Conservation (phyloP, 1,140 invertebrate species). For the Drosophila micromelanica region DNA sequence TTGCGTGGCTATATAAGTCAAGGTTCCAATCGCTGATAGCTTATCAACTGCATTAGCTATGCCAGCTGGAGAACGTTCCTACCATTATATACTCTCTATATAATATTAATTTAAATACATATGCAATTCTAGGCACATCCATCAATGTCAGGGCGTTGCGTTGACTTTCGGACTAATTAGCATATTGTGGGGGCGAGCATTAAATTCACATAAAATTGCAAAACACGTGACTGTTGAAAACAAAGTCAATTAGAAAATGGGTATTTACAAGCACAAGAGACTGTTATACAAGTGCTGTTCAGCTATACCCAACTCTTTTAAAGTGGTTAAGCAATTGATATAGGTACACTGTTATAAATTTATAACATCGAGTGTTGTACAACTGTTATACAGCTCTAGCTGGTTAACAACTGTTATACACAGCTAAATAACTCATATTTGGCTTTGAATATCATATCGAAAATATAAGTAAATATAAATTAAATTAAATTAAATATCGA, state of each 20-base stretch:
- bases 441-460: neutral
- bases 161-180: constrained; percentile 50
- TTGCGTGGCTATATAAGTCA: constrained; percentile 58
- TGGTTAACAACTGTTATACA: constrained; percentile 4
- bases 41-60: constrained; percentile 48
- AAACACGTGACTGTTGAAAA: constrained; percentile 26
- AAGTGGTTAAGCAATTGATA: neutral
- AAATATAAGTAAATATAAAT: too few species aligned
- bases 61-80: constrained; percentile 12
- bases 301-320: neutral
- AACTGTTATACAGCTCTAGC: constrained; percentile 18
- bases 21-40: constrained; percentile 61
- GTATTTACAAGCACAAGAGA: neutral
- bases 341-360: neutral
- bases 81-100: neutral
- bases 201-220: constrained; percentile 16
- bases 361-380: neutral
- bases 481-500: too few species aligned
- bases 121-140: constrained; percentile 37
- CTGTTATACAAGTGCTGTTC: constrained; percentile 9
- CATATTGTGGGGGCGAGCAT: constrained; percentile 30
- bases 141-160: constrained; percentile 65
- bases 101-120: too few species aligned
- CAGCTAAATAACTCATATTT: neutral
- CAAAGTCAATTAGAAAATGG: constrained; percentile 1